Evolutionary conservation across 2,113 vertebrate genomes (phyloP).

Genomic region (Struthidea cinerea): DNA sequence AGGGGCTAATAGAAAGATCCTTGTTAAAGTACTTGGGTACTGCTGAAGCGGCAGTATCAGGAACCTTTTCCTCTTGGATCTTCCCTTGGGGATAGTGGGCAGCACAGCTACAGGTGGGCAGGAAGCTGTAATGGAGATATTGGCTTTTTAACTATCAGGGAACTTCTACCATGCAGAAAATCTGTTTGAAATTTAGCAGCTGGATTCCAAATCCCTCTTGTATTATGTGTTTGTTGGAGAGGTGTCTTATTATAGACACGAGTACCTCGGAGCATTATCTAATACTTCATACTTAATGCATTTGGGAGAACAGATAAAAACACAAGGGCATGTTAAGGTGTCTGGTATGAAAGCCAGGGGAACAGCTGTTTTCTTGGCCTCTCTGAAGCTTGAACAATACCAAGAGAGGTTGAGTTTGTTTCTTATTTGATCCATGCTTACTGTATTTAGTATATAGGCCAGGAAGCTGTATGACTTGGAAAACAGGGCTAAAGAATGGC

Average conservation of each 20-base stretch:
- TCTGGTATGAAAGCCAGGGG: neutral
- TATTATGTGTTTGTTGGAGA: neutral
- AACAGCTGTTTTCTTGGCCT: neutral
- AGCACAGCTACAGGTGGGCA: neutral
- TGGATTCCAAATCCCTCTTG: neutral
- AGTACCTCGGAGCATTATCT: neutral
- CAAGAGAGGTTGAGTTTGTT: neutral
- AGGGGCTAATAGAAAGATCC: neutral
- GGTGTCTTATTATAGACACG: neutral
- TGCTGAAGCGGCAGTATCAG: neutral
- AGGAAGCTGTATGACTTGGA: neutral
- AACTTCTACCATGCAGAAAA: neutral
- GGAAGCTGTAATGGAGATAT: neutral
- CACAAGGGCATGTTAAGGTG: neutral
- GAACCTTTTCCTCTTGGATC: neutral
- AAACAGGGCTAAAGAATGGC: neutral
- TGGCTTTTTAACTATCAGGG: neutral
- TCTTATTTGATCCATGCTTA: neutral
- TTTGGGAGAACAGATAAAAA: neutral
- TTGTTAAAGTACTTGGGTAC: neutral
- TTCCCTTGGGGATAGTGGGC: neutral
- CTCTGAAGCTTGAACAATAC: neutral
- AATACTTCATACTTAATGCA: neutral
- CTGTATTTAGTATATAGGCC: neutral
- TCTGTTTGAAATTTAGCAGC: neutral